A percentile compares a stretch with the other conserved stretches of the same genome.
Evolutionary conservation across 2,113 vertebrate species (phyloP).

Genomic region (Microcebus lehilahytsara): DNA sequence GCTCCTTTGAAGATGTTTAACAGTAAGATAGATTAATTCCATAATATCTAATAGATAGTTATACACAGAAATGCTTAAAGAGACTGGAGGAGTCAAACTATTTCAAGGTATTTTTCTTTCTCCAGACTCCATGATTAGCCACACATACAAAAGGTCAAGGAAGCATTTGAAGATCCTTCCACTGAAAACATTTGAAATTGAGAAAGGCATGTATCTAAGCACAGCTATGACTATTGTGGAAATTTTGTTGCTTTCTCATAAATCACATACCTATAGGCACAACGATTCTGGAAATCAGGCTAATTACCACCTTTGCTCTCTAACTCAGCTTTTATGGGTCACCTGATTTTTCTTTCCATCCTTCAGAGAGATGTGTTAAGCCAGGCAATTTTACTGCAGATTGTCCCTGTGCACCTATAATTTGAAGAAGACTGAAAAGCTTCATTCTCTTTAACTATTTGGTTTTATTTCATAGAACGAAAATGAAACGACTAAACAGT

Average conservation of each 20-base stretch:
- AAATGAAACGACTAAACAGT: constrained; percentile 47
- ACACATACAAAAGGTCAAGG: not conserved
- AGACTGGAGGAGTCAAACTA: not conserved
- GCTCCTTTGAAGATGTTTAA: not conserved
- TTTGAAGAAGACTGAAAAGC: constrained; percentile 4
- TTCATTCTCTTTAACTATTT: constrained; percentile 23
- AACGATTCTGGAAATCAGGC: not conserved
- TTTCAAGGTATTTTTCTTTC: not conserved
- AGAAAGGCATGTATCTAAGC: not conserved
- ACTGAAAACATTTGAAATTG: not conserved
- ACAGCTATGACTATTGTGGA: not conserved
- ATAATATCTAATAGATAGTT: not conserved
- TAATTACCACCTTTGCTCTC: not conserved
- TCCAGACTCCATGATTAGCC: not conserved
- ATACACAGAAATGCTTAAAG: not conserved
- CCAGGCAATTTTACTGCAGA: not conserved
- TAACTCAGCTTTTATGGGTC: not conserved
- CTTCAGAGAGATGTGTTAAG: not conserved
- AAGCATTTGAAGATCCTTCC: not conserved
- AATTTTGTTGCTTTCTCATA: not conserved
- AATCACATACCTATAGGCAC: not conserved
- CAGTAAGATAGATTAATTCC: not conserved
- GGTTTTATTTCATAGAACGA: constrained; percentile 43
- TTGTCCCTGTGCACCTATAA: not conserved
- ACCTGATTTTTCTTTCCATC: not conserved